Base-by-base conservation (phyloP, 92 coral and sea anemone species). In the Epizoanthus stellaris region DNA sequence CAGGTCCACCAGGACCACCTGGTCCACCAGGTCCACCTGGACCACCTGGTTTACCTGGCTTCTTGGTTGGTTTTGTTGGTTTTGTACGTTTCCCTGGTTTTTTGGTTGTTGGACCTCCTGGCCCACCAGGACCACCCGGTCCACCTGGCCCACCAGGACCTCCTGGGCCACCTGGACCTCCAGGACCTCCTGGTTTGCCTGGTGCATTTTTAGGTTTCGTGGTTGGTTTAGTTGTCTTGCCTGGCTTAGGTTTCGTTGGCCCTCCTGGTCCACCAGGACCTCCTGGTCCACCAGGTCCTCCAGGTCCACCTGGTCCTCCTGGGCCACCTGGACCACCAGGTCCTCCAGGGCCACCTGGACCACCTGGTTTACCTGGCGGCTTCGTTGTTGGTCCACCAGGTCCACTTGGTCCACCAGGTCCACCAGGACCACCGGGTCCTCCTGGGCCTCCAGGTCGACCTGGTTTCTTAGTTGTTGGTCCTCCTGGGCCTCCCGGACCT, bases 401-500 rank as follows among this genome's bases (percentile, higher is more conserved):
- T 6, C 90, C 92, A 19, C 91, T 88, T 59, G 92, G 95, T 15
- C 90, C 90, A 36, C 93, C 94, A 38, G 96, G 98, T 10, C 93
- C 95, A 4, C 92, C 93, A 3, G 98, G 95, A 6, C 98, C 98
- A 11, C 83, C 87, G 13, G 94, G 91, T 15, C 71, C 66, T 52
- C 95, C 90, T 2, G 97, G 98, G 3, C 93, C 96, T 0, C 93
- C 93, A 14, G 98, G 95, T 0, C 82, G 73, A 21, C 91, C 87
- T 72, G 95, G 95, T 21, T 72, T 89, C 6, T 90, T 93, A 19
- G 89, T 86, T 34, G 73, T 75, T 1, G 97, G 97, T 42, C 90
- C 95, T n/a, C 95, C 98, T 4, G 98, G 96, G n/a, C 97, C 91
- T 25, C 92, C 98, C 1, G 98, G 98, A 16, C 94, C 95, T 70